Evolutionary conservation across 2,888 invertebrate species (phyloP).

Genomic region (Napeogenes sylphis): DNA sequence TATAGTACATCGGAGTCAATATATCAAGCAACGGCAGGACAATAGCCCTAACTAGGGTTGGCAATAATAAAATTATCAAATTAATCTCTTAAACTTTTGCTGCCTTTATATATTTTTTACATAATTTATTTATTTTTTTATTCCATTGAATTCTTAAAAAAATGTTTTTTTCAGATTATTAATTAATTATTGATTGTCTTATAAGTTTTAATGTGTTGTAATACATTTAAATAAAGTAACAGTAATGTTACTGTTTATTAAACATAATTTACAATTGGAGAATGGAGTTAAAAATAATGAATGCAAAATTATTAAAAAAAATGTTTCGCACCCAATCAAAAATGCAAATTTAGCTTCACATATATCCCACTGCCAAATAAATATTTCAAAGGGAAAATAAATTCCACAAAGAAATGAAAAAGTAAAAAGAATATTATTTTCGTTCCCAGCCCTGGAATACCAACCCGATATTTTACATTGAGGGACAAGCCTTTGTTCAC

Average conservation of each 20-base stretch:
- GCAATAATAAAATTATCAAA: slow-evolving; percentile 1
- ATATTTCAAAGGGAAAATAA: background rate
- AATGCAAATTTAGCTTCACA: background rate
- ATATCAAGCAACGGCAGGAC: slow-evolving; percentile 37
- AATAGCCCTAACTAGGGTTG: slow-evolving; percentile 33
- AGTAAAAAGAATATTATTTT: slow-evolving; percentile 10
- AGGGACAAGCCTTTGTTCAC: slow-evolving; percentile 39
- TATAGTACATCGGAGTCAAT: slow-evolving; percentile 34
- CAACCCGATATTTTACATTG: slow-evolving; percentile 34
- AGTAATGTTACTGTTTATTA: too few relatives aligned
- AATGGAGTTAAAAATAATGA: too few relatives aligned
- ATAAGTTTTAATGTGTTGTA: too few relatives aligned
- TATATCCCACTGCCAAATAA: background rate
- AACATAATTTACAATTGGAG: background rate
- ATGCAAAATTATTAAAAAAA: too few relatives aligned
- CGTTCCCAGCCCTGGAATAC: slow-evolving; percentile 23
- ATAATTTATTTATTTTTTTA: too few relatives aligned
- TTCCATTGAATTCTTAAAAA: too few relatives aligned
- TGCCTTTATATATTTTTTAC: too few relatives aligned
- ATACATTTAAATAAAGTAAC: too few relatives aligned
- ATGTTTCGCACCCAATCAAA: background rate
- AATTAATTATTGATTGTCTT: too few relatives aligned
- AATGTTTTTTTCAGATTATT: too few relatives aligned
- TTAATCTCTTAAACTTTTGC: too few relatives aligned
- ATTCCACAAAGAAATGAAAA: slow-evolving; percentile 4